Conservation (phyloP, 1,140 invertebrate genomes). For the Zaprionus tsacasi region DNA sequence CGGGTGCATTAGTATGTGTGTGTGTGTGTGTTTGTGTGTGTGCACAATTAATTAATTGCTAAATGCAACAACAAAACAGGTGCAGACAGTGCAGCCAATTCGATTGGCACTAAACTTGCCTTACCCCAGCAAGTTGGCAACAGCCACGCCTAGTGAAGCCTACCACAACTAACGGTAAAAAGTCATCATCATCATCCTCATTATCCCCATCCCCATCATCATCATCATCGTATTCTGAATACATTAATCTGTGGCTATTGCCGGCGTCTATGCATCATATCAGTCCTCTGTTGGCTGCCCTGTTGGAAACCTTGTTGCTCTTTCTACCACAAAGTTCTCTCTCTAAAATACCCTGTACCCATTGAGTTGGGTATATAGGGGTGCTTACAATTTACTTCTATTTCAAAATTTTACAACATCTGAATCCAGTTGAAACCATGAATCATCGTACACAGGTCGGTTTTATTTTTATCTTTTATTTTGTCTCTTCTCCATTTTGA, state of each 20-base stretch:
- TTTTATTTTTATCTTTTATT: constrained; percentile 37
- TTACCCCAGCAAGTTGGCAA: constrained; percentile 13
- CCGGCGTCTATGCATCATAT: background rate
- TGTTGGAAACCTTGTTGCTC: constrained; percentile 50
- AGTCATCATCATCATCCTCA: background rate
- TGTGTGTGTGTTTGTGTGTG: constrained; percentile 22
- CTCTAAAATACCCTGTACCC: background rate
- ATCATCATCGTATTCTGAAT: background rate
- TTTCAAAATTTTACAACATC: constrained; percentile 59
- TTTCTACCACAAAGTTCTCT: background rate
- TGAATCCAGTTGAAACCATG: constrained; percentile 72
- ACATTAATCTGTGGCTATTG: constrained; percentile 17
- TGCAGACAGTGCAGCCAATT: constrained; percentile 66
- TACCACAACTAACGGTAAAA: background rate
- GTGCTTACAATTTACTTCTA: constrained; percentile 38
- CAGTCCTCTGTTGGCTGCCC: constrained; percentile 51
- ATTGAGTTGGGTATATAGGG: background rate
- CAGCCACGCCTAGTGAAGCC: background rate
- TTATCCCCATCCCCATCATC: no score
- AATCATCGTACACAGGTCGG: constrained; percentile 55
- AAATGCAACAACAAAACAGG: constrained; percentile 79
- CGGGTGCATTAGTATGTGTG: constrained; percentile 16
- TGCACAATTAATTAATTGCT: constrained; percentile 31
- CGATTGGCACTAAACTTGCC: constrained; percentile 52
- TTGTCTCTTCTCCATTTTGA: background rate